Evolutionary conservation across 2,797 vertebrate species (phyloP).

Genomic region (Hyperoplus lanceolatus): DNA sequence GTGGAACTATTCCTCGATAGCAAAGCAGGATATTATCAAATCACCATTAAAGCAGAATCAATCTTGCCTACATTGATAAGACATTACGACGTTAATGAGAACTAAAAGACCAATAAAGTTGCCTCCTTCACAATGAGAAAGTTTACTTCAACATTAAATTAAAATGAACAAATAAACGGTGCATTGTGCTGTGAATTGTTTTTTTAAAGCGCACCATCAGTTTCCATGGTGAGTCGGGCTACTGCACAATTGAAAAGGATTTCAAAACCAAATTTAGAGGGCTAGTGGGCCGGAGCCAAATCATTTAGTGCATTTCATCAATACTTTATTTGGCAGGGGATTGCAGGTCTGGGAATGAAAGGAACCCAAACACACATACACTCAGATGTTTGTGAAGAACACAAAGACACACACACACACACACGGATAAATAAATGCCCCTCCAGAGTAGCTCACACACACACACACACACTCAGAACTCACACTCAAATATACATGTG

Average conservation of each 20-base stretch:
- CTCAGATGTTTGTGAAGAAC: too few relatives aligned
- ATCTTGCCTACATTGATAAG: neutral
- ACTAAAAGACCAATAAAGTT: neutral
- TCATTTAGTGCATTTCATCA: slow-evolving; percentile 66
- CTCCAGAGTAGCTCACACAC: neutral
- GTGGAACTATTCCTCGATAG: neutral
- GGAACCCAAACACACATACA: slow-evolving; percentile 40
- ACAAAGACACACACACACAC: neutral
- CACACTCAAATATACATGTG: slow-evolving; percentile 54
- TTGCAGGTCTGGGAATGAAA: slow-evolving; percentile 50
- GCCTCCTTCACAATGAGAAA: neutral
- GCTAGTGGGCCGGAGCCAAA: slow-evolving; percentile 49
- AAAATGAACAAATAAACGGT: neutral
- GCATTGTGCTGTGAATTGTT: neutral
- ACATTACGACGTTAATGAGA: neutral
- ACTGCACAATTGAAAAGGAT: slow-evolving; percentile 38
- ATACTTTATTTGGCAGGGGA: slow-evolving; percentile 72
- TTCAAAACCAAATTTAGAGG: slow-evolving; percentile 55
- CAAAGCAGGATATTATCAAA: neutral
- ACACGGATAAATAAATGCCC: slow-evolving; percentile 26
- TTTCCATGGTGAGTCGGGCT: slow-evolving; percentile 31
- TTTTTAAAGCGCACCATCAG: neutral
- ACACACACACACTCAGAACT: slow-evolving; percentile 32
- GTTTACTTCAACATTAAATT: neutral
- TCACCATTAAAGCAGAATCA: neutral